A percentile compares a stretch with the other conserved stretches of the same genome.
phyloP scores from a whole-genome alignment of 2,113 vertebrate species.

The Oreochromis tanganicae region DNA sequence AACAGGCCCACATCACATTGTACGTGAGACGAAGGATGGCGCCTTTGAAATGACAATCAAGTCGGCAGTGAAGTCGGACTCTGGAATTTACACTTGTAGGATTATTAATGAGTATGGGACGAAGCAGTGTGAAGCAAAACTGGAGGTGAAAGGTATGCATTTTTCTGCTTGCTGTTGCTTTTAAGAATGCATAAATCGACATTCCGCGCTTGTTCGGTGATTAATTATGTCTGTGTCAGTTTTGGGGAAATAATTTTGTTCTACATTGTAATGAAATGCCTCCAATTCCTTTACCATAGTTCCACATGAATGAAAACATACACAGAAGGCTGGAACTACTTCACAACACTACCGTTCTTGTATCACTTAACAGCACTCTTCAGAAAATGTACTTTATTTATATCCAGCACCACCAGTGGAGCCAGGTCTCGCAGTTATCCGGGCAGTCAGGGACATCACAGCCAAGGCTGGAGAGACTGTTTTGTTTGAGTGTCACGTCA shows the following conservation, averaged over 20 bases:
- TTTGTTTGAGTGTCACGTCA: conserved; percentile 90
- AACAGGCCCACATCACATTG: conserved; percentile 75
- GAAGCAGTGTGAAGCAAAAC: conserved; percentile 87
- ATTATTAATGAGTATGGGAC: conserved; percentile 96
- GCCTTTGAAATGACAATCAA: conserved; percentile 83
- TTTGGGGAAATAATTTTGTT: not conserved
- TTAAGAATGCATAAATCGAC: not conserved
- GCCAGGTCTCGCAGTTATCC: conserved; percentile 83
- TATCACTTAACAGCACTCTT: not conserved
- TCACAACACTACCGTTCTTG: not conserved
- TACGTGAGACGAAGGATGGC: conserved; percentile 76
- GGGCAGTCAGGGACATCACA: conserved; percentile 85
- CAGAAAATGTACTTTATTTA: not conserved
- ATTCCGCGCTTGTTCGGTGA: not conserved
- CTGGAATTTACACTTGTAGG: conserved; percentile 92
- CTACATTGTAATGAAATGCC: not conserved
- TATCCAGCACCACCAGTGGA: conserved; percentile 79
- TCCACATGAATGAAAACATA: not conserved
- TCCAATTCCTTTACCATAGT: not conserved
- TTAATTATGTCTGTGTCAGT: not conserved
- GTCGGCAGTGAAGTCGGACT: conserved; percentile 78
- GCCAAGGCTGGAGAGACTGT: conserved; percentile 92
- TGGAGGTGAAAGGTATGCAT: conserved; percentile 90
- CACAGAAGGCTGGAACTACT: not conserved
- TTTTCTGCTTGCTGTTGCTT: not conserved